phyloP scores from a whole-genome alignment of 2,888 invertebrate species.

The Parnassius orleans region DNA sequence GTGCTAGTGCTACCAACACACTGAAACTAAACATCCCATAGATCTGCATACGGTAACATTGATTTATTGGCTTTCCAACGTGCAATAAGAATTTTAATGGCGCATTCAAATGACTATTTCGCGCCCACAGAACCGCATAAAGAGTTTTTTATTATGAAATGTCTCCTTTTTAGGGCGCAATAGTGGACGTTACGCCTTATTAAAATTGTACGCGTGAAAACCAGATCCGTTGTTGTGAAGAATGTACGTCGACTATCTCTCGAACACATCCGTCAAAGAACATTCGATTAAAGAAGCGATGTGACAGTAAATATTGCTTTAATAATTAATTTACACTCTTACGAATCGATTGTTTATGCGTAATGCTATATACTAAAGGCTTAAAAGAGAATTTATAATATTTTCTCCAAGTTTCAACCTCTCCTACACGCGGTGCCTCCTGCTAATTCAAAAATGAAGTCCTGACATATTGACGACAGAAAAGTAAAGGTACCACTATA shows the following conservation, averaged over 20 bases:
- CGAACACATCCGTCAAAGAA: neutral
- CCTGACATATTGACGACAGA: too few species aligned
- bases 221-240: neutral
- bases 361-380: too few species aligned
- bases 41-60: constrained; percentile 27
- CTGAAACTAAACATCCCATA: neutral
- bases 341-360: too few species aligned
- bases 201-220: neutral
- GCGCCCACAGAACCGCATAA: constrained; percentile 22
- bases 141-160: constrained; percentile 41
- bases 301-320: neutral
- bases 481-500: too few species aligned
- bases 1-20: neutral
- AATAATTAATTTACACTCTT: neutral
- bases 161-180: constrained; percentile 37
- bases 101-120: constrained; percentile 32
- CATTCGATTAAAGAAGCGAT: neutral
- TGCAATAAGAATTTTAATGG: constrained; percentile 46
- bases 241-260: neutral
- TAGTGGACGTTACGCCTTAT: constrained; percentile 14
- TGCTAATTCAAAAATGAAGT: too few species aligned
- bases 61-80: constrained; percentile 42
- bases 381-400: too few species aligned
- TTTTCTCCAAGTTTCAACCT: too few species aligned
- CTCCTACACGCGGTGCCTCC: too few species aligned